These are phyloP conservation scores for Cynocephalus volans DNA, from an alignment of 2,113 vertebrate genomes.

Conservation along the genomic window DNA sequence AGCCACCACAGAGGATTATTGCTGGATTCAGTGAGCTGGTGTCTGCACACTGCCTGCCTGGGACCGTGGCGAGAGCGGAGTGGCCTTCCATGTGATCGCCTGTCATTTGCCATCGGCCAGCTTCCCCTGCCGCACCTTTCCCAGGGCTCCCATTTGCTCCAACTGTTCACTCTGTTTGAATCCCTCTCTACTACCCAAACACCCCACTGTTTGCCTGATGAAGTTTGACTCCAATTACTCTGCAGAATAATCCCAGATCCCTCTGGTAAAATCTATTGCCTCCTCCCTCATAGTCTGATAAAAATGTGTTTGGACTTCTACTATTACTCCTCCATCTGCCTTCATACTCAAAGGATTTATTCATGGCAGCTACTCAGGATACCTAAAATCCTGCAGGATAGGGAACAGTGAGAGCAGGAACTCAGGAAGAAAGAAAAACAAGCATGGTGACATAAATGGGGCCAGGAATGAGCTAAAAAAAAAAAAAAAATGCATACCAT, in stretches of 20 bases:
- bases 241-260: background rate
- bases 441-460: background rate
- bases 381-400: background rate
- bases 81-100: accelerated
- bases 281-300: background rate
- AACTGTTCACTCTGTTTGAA: background rate
- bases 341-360: background rate
- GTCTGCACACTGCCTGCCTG: too few relatives aligned
- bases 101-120: background rate
- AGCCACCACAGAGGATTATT: accelerated
- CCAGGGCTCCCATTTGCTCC: background rate
- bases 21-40: accelerated
- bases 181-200: accelerated
- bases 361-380: background rate
- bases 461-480: background rate
- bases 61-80: background rate
- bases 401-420: accelerated
- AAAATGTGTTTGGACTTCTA: background rate
- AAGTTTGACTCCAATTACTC: background rate
- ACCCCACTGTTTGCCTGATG: background rate
- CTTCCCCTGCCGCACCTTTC: background rate
- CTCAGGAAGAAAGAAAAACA: background rate
- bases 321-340: background rate
- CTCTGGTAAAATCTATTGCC: background rate
- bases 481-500: accelerated